Evolutionary conservation across 2,113 vertebrate genomes (phyloP).

Genomic region (Phylloscopus trochilus): DNA sequence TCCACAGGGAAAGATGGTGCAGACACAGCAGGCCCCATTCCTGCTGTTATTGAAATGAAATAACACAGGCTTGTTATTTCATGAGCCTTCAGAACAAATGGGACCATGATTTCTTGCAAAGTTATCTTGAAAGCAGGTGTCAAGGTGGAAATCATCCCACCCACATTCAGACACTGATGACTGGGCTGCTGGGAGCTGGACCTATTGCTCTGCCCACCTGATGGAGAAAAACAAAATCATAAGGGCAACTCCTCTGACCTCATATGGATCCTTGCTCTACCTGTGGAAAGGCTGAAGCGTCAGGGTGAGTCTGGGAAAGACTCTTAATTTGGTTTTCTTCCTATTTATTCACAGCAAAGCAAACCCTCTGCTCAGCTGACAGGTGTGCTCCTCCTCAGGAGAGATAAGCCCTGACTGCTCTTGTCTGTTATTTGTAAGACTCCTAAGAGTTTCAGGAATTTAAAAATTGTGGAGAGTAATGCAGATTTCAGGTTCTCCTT

Average conservation of each 20-base stretch:
- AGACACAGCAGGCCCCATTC: rapidly evolving
- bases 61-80: rapidly evolving
- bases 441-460: background rate
- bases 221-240: background rate
- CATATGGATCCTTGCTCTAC: rapidly evolving
- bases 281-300: background rate
- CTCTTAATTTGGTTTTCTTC: background rate
- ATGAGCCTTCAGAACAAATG: background rate
- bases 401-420: background rate
- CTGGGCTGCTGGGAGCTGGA: background rate
- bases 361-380: background rate
- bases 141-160: background rate
- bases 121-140: background rate
- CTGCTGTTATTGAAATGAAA: too few relatives aligned
- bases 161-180: rapidly evolving
- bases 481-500: background rate
- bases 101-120: background rate
- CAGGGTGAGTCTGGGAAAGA: background rate
- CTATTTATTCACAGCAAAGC: background rate
- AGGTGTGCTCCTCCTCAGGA: background rate
- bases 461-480: background rate
- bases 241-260: background rate
- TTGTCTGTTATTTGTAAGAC: background rate
- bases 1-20: background rate
- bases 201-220: too few relatives aligned